These are phyloP conservation scores for Augochlorella aurata DNA, from an alignment of 2,888 invertebrate genomes.

Conservation along the genomic window DNA sequence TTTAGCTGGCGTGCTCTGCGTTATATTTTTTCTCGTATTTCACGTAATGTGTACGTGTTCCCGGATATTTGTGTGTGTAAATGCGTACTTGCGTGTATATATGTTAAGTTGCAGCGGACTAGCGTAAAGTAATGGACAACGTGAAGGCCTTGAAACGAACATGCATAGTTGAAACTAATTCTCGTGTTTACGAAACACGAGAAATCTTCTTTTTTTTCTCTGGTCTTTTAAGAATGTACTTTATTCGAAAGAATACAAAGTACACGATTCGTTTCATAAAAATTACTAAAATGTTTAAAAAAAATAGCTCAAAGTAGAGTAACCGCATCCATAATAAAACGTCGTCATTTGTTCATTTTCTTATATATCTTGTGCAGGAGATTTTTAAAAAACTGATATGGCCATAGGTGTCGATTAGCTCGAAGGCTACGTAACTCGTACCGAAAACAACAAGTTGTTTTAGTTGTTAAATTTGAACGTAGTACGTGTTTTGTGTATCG, in stretches of 20 bases:
- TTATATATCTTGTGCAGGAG: not conserved
- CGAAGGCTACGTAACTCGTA: conserved; percentile 7
- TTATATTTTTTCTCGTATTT: conserved; percentile 37
- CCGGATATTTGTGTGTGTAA: conserved; percentile 21
- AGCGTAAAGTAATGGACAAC: conserved; percentile 27
- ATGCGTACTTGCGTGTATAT: conserved; percentile 26
- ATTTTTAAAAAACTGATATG: not conserved
- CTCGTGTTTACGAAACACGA: not conserved
- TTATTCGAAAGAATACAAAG: not conserved
- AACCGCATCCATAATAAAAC: not conserved
- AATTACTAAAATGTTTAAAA: not conserved
- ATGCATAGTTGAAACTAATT: not conserved
- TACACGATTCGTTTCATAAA: conserved; percentile 1
- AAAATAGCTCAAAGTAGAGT: not conserved
- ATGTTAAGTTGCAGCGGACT: conserved; percentile 31
- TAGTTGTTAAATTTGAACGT: conserved; percentile 38
- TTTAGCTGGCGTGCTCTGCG: conserved; percentile 48
- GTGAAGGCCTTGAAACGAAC: conserved; percentile 24
- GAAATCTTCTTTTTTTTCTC: not conserved
- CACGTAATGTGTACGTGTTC: conserved; percentile 28
- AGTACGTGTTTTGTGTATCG: conserved; percentile 42
- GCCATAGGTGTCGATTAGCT: conserved; percentile 5
- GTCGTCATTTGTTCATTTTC: not conserved
- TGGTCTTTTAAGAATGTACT: not conserved
- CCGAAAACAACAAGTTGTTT: conserved; percentile 12